These are phyloP conservation scores for Nomada lathburiana DNA, from an alignment of 2,888 invertebrate genomes.

Conservation along the genomic window DNA sequence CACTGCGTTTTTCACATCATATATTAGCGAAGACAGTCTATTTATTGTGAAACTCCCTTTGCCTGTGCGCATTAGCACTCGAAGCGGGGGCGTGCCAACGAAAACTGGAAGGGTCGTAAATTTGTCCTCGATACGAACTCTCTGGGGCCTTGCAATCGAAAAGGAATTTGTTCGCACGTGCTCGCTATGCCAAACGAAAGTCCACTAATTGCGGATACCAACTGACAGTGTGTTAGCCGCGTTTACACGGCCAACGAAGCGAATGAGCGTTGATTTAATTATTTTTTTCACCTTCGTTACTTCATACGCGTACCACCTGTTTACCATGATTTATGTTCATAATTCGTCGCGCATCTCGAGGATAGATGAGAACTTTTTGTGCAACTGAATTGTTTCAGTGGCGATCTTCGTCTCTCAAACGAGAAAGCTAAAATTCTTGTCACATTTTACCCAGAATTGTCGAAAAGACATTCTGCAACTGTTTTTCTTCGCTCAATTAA, in stretches of 20 bases:
- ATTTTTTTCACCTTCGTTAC: slow-evolving; percentile 40
- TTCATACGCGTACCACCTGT: not conserved
- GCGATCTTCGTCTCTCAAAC: no score
- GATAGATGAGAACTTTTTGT: not conserved
- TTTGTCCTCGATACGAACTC: slow-evolving; percentile 45
- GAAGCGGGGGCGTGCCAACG: slow-evolving; percentile 6
- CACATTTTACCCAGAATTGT: no score
- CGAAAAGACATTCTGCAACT: no score
- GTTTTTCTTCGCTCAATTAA: no score
- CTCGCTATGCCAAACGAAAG: slow-evolving; percentile 33
- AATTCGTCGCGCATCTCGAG: not conserved
- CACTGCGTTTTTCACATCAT: no score
- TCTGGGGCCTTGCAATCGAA: not conserved
- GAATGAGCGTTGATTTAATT: slow-evolving; percentile 69
- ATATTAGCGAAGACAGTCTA: no score
- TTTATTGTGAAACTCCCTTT: no score
- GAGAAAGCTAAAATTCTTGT: no score
- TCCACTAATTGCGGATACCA: slow-evolving; percentile 29
- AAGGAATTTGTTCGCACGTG: slow-evolving; percentile 7
- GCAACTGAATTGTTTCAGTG: no score
- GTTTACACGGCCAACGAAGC: slow-evolving; percentile 76
- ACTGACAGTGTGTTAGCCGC: slow-evolving; percentile 63
- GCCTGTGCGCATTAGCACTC: no score
- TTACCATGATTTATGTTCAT: not conserved
- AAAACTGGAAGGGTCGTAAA: slow-evolving; percentile 29